These are phyloP conservation scores for Drosophila nr. perissopoda DNA, from an alignment of 2,888 invertebrate genomes.

Conservation along the genomic window DNA sequence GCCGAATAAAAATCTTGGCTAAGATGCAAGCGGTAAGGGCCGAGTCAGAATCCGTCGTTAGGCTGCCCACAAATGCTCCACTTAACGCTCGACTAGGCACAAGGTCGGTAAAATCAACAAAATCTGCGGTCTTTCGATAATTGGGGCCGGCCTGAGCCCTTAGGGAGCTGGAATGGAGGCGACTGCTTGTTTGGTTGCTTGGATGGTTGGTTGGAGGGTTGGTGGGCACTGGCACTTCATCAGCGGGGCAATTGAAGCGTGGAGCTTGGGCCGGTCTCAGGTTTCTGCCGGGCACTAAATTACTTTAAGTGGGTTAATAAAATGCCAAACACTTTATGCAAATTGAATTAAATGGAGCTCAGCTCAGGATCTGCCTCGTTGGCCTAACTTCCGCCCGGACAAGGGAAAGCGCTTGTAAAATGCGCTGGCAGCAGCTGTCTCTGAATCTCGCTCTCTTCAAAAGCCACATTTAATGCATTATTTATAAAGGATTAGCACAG, in stretches of 20 bases:
- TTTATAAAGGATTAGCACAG: conserved; percentile 75
- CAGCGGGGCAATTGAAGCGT: conserved; percentile 73
- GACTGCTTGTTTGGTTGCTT: conserved; percentile 9
- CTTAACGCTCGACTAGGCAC: conserved; percentile 75
- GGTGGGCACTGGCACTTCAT: conserved; percentile 57
- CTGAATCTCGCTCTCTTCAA: conserved; percentile 2
- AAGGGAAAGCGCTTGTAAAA: conserved; percentile 49
- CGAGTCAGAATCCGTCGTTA: conserved; percentile 41
- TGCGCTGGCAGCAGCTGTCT: conserved; percentile 32
- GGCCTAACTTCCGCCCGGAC: conserved; percentile 52
- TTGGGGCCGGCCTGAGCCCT: conserved; percentile 64
- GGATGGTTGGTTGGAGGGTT: conserved; percentile 4
- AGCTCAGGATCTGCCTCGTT: conserved; percentile 54
- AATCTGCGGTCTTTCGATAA: conserved; percentile 68
- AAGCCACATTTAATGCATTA: conserved; percentile 71
- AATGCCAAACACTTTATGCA: conserved; percentile 76
- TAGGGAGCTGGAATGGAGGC: conserved; percentile 36
- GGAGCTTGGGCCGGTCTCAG: conserved; percentile 44
- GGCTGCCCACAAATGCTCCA: conserved; percentile 66
- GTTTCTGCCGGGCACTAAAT: conserved; percentile 63
- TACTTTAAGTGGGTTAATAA: conserved; percentile 79
- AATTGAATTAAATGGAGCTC: conserved; percentile 73
- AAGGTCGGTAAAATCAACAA: conserved; percentile 75
- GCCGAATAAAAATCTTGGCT: conserved; percentile 48
- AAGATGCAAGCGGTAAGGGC: conserved; percentile 34